Conservation (phyloP, 1,140 invertebrate species). For the Anoplolepis gracilipes region DNA sequence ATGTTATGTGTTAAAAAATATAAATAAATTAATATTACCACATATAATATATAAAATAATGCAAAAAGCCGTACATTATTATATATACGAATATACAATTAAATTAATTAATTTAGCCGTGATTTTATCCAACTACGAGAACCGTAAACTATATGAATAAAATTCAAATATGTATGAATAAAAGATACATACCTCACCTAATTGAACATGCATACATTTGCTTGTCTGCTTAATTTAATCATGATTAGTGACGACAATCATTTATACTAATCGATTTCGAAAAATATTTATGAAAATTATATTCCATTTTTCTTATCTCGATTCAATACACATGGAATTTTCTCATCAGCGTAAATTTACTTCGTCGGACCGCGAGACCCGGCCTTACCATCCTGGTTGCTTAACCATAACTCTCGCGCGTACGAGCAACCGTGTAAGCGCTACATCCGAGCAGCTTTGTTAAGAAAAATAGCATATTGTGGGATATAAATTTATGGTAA, state of each 20-base stretch:
- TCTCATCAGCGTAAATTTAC: slow-evolving; percentile 75
- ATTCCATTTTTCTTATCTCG: slow-evolving; percentile 50
- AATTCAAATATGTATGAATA: no score
- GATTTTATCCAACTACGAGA: not conserved
- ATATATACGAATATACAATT: slow-evolving; percentile 4
- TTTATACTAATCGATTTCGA: slow-evolving; percentile 44
- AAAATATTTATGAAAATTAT: slow-evolving; percentile 66
- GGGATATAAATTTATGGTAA: slow-evolving; percentile 60
- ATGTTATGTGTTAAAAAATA: not conserved
- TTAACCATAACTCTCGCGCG: slow-evolving; percentile 65
- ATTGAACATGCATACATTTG: not conserved
- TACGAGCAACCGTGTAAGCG: slow-evolving; percentile 60
- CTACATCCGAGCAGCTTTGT: slow-evolving; percentile 57
- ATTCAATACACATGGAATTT: slow-evolving; percentile 69
- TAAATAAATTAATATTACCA: not conserved
- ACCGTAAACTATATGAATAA: not conserved
- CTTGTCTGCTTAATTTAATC: not conserved
- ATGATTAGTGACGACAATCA: slow-evolving; percentile 11
- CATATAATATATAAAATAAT: slow-evolving; percentile 14
- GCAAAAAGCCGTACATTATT: not conserved
- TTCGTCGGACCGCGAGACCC: slow-evolving; percentile 50
- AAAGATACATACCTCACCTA: not conserved
- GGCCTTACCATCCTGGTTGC: slow-evolving; percentile 20
- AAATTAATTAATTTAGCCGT: slow-evolving; percentile 11
- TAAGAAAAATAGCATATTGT: slow-evolving; percentile 67